A percentile compares a stretch with the other conserved stretches of the same genome.
Evolutionary conservation across 2,888 invertebrate genomes (phyloP).

Genomic region (Megamerina dolium): DNA sequence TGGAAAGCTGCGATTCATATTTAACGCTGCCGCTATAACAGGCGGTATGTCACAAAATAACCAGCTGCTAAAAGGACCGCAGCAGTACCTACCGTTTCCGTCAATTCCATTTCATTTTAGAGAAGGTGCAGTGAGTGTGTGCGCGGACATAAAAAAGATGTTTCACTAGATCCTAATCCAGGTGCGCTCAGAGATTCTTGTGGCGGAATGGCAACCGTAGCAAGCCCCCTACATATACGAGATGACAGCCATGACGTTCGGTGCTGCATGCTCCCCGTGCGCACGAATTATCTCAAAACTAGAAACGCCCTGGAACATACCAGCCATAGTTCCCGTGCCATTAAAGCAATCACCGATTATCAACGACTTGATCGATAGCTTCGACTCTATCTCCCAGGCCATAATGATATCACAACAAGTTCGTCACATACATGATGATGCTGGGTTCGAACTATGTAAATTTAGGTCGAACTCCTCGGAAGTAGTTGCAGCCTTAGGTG

Average conservation of each 20-base stretch:
- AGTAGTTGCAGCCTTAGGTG: constrained; percentile 2
- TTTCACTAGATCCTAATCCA: constrained; percentile 29
- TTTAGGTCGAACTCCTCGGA: constrained; percentile 8
- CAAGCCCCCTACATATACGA: constrained; percentile 7
- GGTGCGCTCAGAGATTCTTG: constrained; percentile 14
- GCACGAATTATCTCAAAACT: constrained; percentile 6
- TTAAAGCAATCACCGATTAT: background rate
- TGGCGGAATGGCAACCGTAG: constrained; percentile 10
- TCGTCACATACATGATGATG: constrained; percentile 6
- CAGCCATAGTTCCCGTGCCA: background rate
- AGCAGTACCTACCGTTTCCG: constrained; percentile 30
- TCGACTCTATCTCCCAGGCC: background rate
- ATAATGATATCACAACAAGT: background rate
- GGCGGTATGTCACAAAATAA: constrained; percentile 23
- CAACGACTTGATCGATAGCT: constrained; percentile 1
- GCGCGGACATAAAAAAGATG: constrained; percentile 31
- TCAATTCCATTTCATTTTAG: constrained; percentile 39
- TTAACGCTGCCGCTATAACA: constrained; percentile 31
- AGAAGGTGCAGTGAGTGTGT: constrained; percentile 30
- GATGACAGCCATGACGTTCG: too few species aligned
- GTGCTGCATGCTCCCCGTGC: constrained; percentile 17
- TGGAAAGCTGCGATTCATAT: constrained; percentile 29
- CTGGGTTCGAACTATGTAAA: constrained; percentile 5
- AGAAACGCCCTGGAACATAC: constrained; percentile 5
- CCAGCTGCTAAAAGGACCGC: constrained; percentile 29